Conservation (phyloP, 2,888 invertebrate species). For the Cephus sareptanus region DNA sequence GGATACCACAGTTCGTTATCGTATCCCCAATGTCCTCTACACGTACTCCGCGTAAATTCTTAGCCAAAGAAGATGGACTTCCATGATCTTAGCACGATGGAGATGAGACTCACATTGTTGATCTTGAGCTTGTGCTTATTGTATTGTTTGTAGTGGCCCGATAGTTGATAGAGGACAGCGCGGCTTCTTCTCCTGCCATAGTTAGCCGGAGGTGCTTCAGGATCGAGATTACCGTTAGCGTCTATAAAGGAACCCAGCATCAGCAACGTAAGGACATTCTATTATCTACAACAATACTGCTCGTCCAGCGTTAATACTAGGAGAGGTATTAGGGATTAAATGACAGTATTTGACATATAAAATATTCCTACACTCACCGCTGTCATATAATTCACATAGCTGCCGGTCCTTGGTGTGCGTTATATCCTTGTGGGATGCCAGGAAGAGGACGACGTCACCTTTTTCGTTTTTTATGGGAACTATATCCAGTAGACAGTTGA, state of each 20-base stretch:
- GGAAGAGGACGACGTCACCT: slow-evolving; percentile 93
- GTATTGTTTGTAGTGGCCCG: slow-evolving; percentile 96
- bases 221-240: slow-evolving; percentile 82
- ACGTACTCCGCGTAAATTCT: too few relatives aligned
- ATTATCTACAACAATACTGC: not conserved
- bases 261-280: not conserved
- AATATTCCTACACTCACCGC: slow-evolving; percentile 75
- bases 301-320: not conserved
- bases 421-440: slow-evolving; percentile 97
- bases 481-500: slow-evolving; percentile 96
- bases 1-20: too few relatives aligned
- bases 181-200: slow-evolving; percentile 92
- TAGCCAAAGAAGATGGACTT: not conserved
- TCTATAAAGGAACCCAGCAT: slow-evolving; percentile 71
- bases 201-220: slow-evolving; percentile 82
- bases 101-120: slow-evolving; percentile 84
- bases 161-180: slow-evolving; percentile 95
- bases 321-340: not conserved
- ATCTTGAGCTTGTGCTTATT: slow-evolving; percentile 94
- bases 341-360: not conserved
- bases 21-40: too few relatives aligned
- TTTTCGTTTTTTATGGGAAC: slow-evolving; percentile 99
- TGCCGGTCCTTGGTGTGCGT: slow-evolving; percentile 80
- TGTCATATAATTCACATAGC: slow-evolving; percentile 82
- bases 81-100: not conserved